Percentiles rank a stretch among this genome's conserved stretches.
These are phyloP conservation scores for Apotomis capreana DNA, from an alignment of 2,888 invertebrate species.

Conservation along the genomic window DNA sequence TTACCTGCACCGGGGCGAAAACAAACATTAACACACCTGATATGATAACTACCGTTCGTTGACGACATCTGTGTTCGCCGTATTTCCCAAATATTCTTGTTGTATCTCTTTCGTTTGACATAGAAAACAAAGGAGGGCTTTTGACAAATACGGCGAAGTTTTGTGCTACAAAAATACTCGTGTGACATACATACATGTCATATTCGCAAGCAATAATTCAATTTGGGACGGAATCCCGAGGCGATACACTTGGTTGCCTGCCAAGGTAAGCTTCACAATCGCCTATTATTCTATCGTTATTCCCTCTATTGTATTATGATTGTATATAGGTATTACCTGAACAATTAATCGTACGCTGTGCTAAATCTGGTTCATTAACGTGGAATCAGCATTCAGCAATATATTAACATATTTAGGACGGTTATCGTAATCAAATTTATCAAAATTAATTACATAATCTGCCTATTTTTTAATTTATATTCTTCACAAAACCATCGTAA, in stretches of 20 bases:
- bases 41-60: too few relatives aligned
- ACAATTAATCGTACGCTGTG: conserved; percentile 32
- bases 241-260: conserved; percentile 23
- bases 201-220: conserved; percentile 7
- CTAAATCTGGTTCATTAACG: conserved; percentile 4
- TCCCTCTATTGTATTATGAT: conserved; percentile 23
- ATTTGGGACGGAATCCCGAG: conserved; percentile 3
- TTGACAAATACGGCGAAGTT: too few relatives aligned
- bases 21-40: too few relatives aligned
- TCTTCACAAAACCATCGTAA: too few relatives aligned
- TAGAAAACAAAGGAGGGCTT: too few relatives aligned
- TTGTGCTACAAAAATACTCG: not conserved
- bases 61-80: too few relatives aligned
- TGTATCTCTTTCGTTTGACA: too few relatives aligned
- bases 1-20: too few relatives aligned
- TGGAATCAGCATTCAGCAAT: not conserved
- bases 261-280: conserved; percentile 32
- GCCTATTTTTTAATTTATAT: too few relatives aligned
- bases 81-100: too few relatives aligned
- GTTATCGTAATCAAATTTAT: too few relatives aligned
- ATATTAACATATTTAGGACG: not conserved
- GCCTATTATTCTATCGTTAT: conserved; percentile 25
- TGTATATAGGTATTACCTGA: not conserved
- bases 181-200: not conserved
- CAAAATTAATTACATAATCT: too few relatives aligned